Conservation (phyloP, 2,797 vertebrate genomes). For the Microctenopoma stevenorrisi region DNA sequence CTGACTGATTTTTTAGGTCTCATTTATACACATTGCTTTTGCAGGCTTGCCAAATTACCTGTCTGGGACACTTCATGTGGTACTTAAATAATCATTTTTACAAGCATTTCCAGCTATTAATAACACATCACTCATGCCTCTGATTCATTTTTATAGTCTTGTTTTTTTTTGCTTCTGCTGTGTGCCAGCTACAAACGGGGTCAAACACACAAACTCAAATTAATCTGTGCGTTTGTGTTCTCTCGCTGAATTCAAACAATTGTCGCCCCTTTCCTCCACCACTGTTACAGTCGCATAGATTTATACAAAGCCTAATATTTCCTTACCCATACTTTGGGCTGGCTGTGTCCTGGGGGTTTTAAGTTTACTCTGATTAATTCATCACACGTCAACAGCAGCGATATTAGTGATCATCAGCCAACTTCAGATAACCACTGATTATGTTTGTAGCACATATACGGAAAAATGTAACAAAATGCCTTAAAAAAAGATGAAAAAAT, state of each 20-base stretch:
- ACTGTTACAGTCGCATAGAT: no score
- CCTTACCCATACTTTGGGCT: no score
- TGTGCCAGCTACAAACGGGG: neutral
- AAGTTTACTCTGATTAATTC: neutral
- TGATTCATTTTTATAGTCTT: conserved; percentile 12
- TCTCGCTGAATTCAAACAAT: neutral
- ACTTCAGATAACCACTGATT: neutral
- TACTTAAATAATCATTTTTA: conserved; percentile 74
- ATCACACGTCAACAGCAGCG: neutral
- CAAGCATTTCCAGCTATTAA: conserved; percentile 55
- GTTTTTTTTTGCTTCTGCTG: neutral
- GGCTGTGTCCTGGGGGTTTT: no score
- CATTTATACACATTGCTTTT: conserved; percentile 61
- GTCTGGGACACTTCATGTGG: conserved; percentile 63
- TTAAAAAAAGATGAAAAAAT: neutral
- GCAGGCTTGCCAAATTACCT: conserved; percentile 68
- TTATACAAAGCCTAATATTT: no score
- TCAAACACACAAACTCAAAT: conserved; percentile 3
- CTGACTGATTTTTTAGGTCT: conserved; percentile 6
- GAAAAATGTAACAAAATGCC: neutral
- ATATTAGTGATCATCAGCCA: conserved; percentile 1
- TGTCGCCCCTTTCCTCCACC: no score
- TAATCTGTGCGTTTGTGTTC: neutral
- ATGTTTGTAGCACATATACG: neutral
- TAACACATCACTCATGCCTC: conserved; percentile 41